Conservation (phyloP, 2,113 vertebrate genomes). For the Nicator chloris region DNA sequence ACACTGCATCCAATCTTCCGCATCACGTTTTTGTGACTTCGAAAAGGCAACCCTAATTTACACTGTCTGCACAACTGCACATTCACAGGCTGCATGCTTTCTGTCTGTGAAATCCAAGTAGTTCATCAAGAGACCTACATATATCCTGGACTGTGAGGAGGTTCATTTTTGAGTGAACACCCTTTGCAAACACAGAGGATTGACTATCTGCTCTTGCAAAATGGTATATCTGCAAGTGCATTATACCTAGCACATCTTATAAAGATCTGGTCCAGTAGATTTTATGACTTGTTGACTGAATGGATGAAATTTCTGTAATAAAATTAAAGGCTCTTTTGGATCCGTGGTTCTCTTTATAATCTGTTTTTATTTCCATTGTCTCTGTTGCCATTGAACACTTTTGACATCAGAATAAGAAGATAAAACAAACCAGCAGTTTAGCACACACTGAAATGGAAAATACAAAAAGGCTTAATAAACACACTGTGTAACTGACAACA, state of each 20-base stretch:
- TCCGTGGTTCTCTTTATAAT: not conserved
- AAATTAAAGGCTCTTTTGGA: not conserved
- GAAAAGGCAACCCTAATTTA: not conserved
- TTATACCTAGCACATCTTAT: not conserved
- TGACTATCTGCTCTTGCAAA: not conserved
- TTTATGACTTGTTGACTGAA: not conserved
- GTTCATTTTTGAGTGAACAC: not conserved
- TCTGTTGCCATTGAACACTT: not conserved
- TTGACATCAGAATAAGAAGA: conserved; percentile 5
- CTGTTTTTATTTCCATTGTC: not conserved
- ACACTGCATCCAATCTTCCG: not conserved
- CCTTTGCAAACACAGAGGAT: not conserved
- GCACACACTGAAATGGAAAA: conserved; percentile 42
- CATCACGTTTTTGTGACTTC: not conserved
- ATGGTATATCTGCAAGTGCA: not conserved
- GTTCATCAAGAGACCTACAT: not conserved
- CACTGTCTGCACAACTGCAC: not conserved
- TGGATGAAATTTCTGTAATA: not conserved
- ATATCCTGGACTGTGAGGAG: not conserved
- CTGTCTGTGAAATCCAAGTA: not conserved
- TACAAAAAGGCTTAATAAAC: not conserved
- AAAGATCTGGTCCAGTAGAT: not conserved
- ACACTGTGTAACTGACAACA: conserved; percentile 23
- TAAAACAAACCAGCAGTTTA: conserved; percentile 29
- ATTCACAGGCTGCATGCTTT: not conserved